phyloP scores from a whole-genome alignment of 1,140 invertebrate genomes.

The Rhopalosiphum padi region DNA sequence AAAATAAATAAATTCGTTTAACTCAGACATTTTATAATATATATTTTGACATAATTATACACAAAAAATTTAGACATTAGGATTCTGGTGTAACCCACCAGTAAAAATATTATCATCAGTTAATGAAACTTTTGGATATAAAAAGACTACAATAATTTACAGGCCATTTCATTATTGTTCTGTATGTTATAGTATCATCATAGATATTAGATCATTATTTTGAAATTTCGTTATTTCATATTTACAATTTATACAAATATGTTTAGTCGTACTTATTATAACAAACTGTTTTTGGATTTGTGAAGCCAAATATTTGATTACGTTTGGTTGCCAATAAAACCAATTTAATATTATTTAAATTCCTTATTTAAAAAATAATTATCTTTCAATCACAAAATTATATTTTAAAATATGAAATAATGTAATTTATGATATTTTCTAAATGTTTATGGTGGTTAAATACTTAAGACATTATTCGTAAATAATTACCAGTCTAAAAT shows the following conservation, averaged over 20 bases:
- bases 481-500: neutral
- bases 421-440: neutral
- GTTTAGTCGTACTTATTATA: neutral
- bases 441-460: neutral
- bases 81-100: no score
- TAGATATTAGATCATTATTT: neutral
- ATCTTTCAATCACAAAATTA: neutral
- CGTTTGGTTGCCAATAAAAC: neutral
- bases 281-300: neutral
- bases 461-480: neutral
- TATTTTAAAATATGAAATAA: neutral
- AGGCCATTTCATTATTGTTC: neutral
- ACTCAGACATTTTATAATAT: neutral
- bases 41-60: neutral
- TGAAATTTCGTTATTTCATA: neutral
- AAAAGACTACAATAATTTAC: neutral
- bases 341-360: neutral
- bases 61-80: neutral
- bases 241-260: neutral
- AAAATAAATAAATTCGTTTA: neutral
- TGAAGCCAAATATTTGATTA: neutral
- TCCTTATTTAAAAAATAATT: neutral
- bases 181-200: neutral
- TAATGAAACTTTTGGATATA: neutral
- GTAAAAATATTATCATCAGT: neutral